These are phyloP conservation scores for Ganaspis brasiliensis DNA, from an alignment of 2,888 invertebrate genomes.

Conservation along the genomic window DNA sequence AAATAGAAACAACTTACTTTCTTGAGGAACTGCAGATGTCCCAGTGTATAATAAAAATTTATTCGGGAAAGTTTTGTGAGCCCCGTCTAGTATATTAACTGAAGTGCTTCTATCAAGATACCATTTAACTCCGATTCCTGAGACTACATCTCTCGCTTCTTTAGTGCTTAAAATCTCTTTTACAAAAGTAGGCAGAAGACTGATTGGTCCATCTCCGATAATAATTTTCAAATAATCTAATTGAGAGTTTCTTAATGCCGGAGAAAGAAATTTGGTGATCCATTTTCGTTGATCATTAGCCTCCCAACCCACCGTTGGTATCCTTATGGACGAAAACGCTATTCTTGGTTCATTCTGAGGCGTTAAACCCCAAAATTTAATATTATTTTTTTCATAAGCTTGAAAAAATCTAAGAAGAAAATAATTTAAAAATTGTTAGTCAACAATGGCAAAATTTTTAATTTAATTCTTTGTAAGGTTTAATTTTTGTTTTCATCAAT, in stretches of 20 bases:
- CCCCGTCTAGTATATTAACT: conserved; percentile 82
- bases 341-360: conserved; percentile 94
- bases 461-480: too few species aligned
- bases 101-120: conserved; percentile 86
- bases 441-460: too few species aligned
- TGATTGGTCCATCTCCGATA: conserved; percentile 33
- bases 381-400: conserved; percentile 85
- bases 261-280: conserved; percentile 41
- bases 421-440: too few species aligned
- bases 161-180: conserved; percentile 73
- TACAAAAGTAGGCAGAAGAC: conserved; percentile 37
- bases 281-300: conserved; percentile 79
- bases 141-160: conserved; percentile 83
- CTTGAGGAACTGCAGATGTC: conserved; percentile 85
- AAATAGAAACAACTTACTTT: neutral
- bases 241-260: conserved; percentile 7
- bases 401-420: conserved; percentile 84
- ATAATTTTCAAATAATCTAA: conserved; percentile 38
- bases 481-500: too few species aligned
- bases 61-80: conserved; percentile 84
- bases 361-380: conserved; percentile 91
- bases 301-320: conserved; percentile 90
- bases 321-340: conserved; percentile 83
- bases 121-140: conserved; percentile 91
- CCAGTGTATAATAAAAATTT: conserved; percentile 91